Conservation (phyloP, 2,888 invertebrate genomes). For the Tromatobia lineatoria region DNA sequence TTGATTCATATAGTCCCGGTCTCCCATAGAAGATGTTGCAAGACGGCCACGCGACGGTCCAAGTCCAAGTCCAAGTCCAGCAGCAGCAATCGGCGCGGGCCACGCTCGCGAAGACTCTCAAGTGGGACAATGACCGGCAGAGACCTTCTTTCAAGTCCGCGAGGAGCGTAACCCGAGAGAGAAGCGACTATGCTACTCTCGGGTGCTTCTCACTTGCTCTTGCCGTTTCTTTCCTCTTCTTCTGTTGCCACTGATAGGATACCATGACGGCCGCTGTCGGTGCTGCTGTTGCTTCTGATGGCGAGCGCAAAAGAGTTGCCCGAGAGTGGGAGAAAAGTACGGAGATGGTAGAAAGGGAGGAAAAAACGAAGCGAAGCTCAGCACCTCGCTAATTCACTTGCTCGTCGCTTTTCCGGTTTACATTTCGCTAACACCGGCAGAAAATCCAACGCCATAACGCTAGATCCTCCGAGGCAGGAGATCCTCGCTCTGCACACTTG, state of each 20-base stretch:
- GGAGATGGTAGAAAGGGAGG: conserved; percentile 44
- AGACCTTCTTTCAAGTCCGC: conserved; percentile 84
- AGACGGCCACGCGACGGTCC: conserved; percentile 72
- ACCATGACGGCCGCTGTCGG: not conserved
- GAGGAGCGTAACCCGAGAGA: conserved; percentile 65
- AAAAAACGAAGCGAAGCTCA: conserved; percentile 58
- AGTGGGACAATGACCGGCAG: conserved; percentile 85
- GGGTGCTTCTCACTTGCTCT: conserved; percentile 47
- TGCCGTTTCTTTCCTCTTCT: conserved; percentile 3
- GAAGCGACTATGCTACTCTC: conserved; percentile 39
- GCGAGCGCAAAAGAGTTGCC: conserved; percentile 10
- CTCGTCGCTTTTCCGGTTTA: conserved; percentile 81
- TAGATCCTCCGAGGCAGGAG: conserved; percentile 23
- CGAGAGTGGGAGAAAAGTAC: conserved; percentile 62
- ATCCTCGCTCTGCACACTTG: not conserved
- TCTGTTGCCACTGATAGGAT: conserved; percentile 7
- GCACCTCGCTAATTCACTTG: conserved; percentile 81
- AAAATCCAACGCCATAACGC: conserved; percentile 43
- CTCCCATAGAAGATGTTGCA: conserved; percentile 33
- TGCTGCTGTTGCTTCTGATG: not conserved
- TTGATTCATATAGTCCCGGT: conserved; percentile 3
- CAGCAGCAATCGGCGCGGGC: conserved; percentile 73
- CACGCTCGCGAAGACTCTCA: conserved; percentile 74
- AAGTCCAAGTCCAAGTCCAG: conserved; percentile 81
- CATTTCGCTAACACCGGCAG: conserved; percentile 73